Evolutionary conservation across 2,113 vertebrate genomes (phyloP).

Genomic region (Calyptommatus sinebrachiatus): DNA sequence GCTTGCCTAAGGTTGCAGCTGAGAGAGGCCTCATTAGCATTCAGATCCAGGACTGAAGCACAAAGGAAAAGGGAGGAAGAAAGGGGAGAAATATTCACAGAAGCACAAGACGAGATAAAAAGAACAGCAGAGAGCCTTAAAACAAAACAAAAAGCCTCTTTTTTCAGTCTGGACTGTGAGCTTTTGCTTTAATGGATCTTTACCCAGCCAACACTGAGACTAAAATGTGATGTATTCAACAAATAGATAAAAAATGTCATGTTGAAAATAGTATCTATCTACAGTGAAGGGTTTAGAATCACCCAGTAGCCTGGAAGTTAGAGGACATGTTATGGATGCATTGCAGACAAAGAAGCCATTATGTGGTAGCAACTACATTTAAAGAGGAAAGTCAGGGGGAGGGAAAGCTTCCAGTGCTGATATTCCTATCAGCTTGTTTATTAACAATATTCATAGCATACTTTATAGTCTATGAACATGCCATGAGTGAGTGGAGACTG

Average conservation of each 20-base stretch:
- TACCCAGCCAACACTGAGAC: conserved; percentile 32
- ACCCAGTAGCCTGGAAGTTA: conserved; percentile 43
- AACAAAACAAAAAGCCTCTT: conserved; percentile 33
- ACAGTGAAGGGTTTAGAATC: conserved; percentile 44
- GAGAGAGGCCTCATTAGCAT: conserved; percentile 45
- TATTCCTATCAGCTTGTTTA: conserved; percentile 37
- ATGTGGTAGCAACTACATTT: conserved; percentile 57
- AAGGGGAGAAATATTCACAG: conserved; percentile 17
- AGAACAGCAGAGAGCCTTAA: conserved; percentile 42
- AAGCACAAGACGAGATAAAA: conserved; percentile 53
- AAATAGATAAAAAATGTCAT: conserved; percentile 59
- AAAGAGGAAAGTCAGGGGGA: not conserved
- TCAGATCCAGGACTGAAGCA: conserved; percentile 32
- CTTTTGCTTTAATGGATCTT: conserved; percentile 52
- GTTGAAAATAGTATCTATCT: conserved; percentile 55
- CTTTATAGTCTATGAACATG: too few relatives aligned
- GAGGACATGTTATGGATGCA: conserved; percentile 31
- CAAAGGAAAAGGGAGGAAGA: conserved; percentile 34
- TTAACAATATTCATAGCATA: too few relatives aligned
- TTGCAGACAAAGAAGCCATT: conserved; percentile 39
- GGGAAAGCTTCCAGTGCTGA: conserved; percentile 39
- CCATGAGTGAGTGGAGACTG: too few relatives aligned
- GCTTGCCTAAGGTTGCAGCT: conserved; percentile 28
- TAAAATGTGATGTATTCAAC: conserved; percentile 52
- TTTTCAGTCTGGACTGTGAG: conserved; percentile 34